phyloP scores from a whole-genome alignment of 2,113 vertebrate genomes.

The Panurus biarmicus region DNA sequence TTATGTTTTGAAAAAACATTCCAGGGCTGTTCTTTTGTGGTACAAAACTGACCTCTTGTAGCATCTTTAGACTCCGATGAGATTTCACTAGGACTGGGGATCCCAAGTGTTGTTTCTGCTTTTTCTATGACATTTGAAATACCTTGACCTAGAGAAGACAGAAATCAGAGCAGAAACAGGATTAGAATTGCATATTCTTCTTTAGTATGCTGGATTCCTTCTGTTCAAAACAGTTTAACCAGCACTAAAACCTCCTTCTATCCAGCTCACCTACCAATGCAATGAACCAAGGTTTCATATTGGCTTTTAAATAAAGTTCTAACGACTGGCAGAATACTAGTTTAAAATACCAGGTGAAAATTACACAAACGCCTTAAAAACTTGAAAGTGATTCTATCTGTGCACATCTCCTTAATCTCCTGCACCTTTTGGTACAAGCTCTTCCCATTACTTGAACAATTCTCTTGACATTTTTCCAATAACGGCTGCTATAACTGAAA shows the following conservation, averaged over 20 bases:
- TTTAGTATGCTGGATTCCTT: background rate
- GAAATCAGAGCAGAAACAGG: background rate
- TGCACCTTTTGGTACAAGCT: background rate
- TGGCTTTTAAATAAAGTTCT: background rate
- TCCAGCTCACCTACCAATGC: background rate
- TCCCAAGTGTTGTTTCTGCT: slow-evolving; percentile 90
- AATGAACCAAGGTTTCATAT: background rate
- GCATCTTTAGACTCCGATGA: slow-evolving; percentile 67
- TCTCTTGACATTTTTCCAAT: background rate
- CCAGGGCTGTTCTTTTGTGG: background rate
- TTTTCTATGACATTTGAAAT: slow-evolving; percentile 95
- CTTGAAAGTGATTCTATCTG: background rate
- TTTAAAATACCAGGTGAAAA: background rate
- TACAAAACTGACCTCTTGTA: slow-evolving; percentile 65
- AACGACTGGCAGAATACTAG: background rate
- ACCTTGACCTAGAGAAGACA: slow-evolving; percentile 82
- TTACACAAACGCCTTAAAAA: background rate
- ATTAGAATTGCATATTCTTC: background rate
- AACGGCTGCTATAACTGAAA: background rate
- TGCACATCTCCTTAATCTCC: background rate
- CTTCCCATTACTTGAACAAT: background rate
- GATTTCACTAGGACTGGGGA: slow-evolving; percentile 85
- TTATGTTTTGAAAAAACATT: background rate
- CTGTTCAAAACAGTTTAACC: background rate
- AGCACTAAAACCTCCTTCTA: background rate